Percentiles rank a stretch among this genome's conserved stretches.
phyloP scores from a whole-genome alignment of 2,888 invertebrate species.

The Epicampocera succincta region DNA sequence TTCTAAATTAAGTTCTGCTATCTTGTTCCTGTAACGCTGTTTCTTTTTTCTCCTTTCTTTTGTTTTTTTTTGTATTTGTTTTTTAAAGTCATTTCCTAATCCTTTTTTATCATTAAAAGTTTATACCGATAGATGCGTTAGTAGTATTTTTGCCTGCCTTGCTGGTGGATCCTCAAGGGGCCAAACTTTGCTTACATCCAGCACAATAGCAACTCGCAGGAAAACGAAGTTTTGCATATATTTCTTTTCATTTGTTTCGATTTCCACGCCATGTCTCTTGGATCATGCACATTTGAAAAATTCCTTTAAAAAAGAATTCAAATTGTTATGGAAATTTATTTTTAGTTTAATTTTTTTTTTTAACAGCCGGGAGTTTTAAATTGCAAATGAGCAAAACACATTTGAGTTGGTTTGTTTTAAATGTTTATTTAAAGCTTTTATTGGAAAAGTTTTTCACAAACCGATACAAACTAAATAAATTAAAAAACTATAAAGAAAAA shows the following conservation, averaged over 20 bases:
- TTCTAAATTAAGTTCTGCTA: neutral
- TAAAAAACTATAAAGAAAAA: no score
- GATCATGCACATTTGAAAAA: slow-evolving; percentile 8
- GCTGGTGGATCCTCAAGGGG: neutral
- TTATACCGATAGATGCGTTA: neutral
- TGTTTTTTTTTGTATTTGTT: neutral
- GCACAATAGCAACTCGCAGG: neutral
- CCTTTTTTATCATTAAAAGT: slow-evolving; percentile 50
- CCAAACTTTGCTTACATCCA: neutral
- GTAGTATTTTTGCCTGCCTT: neutral
- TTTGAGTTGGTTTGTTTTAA: slow-evolving; percentile 1
- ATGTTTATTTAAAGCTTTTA: neutral
- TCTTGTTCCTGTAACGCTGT: neutral
- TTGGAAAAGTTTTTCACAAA: no score
- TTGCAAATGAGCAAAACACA: slow-evolving; percentile 37
- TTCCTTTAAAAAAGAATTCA: neutral
- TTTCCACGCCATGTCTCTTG: neutral
- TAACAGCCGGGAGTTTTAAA: neutral
- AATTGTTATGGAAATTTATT: neutral
- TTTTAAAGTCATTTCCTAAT: slow-evolving; percentile 47
- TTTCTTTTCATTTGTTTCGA: neutral
- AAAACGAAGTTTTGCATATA: neutral
- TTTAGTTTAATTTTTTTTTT: slow-evolving; percentile 3
- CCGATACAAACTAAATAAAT: no score
- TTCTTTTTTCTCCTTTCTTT: neutral